Percentiles rank a stretch among this genome's conserved stretches.
Evolutionary conservation across 2,888 invertebrate genomes (phyloP).

Genomic region (Melitaea athalia): DNA sequence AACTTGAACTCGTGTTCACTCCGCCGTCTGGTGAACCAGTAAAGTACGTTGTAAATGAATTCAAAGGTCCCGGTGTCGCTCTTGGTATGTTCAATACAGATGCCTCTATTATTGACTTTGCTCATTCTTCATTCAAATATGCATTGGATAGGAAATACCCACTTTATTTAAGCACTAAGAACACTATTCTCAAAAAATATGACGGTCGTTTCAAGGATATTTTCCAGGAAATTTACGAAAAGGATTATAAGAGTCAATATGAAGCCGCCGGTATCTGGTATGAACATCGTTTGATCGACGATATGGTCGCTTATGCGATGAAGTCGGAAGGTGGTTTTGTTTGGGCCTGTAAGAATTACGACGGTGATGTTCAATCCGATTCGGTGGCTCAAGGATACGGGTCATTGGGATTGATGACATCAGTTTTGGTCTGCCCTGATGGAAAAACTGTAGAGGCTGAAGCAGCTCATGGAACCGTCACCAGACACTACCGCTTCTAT

Average conservation of each 20-base stretch:
- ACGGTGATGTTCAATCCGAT: slow-evolving; percentile 99
- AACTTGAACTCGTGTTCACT: slow-evolving; percentile 91
- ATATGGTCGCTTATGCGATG: slow-evolving; percentile 99
- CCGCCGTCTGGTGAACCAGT: slow-evolving; percentile 86
- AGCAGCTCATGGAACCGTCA: slow-evolving; percentile 99
- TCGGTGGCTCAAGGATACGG: slow-evolving; percentile 98
- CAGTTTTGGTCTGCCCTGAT: slow-evolving; percentile 97
- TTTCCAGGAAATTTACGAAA: slow-evolving; percentile 96
- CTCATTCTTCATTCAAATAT: slow-evolving; percentile 96
- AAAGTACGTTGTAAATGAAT: slow-evolving; percentile 90
- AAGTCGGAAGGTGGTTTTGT: slow-evolving; percentile 99
- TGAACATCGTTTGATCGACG: slow-evolving; percentile 98
- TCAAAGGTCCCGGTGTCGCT: slow-evolving; percentile 94
- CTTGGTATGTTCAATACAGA: slow-evolving; percentile 98
- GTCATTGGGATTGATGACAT: slow-evolving; percentile 98
- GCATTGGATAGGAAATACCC: slow-evolving; percentile 93
- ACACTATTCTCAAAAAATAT: slow-evolving; percentile 97
- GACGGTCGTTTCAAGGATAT: slow-evolving; percentile 99
- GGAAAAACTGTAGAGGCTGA: slow-evolving; percentile 99
- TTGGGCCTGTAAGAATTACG: slow-evolving; percentile 99
- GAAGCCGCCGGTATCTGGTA: slow-evolving; percentile 97
- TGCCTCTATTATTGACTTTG: slow-evolving; percentile 95
- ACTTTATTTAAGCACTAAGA: slow-evolving; percentile 97
- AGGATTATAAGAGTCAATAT: slow-evolving; percentile 91
- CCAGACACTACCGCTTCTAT: slow-evolving; percentile 93